Evolutionary conservation across 2,888 invertebrate species (phyloP).

Genomic region (Amiota minor): DNA sequence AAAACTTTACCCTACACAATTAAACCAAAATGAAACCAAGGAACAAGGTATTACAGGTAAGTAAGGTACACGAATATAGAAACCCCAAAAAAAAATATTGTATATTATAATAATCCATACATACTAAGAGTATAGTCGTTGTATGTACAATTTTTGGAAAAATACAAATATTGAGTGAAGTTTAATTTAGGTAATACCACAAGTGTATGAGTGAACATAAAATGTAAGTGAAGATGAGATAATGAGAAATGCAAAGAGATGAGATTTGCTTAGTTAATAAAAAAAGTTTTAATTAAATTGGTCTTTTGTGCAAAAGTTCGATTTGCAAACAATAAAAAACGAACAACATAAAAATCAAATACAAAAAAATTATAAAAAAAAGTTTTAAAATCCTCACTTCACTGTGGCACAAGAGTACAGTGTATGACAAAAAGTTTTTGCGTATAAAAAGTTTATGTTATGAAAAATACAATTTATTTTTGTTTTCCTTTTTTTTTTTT

Average conservation of each 20-base stretch:
- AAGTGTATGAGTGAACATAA: not conserved
- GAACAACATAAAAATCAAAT: not conserved
- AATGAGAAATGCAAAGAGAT: not conserved
- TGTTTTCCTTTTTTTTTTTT: too few relatives aligned
- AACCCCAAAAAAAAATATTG: too few relatives aligned
- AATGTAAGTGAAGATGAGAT: not conserved
- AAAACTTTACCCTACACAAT: not conserved
- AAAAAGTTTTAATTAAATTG: slow-evolving; percentile 31
- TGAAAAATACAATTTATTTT: too few relatives aligned
- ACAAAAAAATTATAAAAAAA: slow-evolving; percentile 11
- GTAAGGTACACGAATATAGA: too few relatives aligned
- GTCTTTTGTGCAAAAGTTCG: slow-evolving; percentile 22
- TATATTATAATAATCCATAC: too few relatives aligned
- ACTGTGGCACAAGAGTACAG: too few relatives aligned
- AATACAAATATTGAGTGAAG: slow-evolving; percentile 9
- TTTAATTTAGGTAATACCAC: slow-evolving; percentile 18
- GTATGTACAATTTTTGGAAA: too few relatives aligned
- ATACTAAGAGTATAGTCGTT: too few relatives aligned
- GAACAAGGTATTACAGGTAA: too few relatives aligned
- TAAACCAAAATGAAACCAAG: not conserved
- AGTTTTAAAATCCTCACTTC: not conserved
- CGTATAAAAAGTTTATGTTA: too few relatives aligned
- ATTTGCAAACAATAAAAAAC: not conserved
- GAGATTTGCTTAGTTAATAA: slow-evolving; percentile 26
- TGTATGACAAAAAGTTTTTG: slow-evolving; percentile 5